Evolutionary conservation across 1,140 invertebrate genomes (phyloP), one percentile per base, ranked within the genome.

Genomic region (Pseudachorutes palmiensis): DNA sequence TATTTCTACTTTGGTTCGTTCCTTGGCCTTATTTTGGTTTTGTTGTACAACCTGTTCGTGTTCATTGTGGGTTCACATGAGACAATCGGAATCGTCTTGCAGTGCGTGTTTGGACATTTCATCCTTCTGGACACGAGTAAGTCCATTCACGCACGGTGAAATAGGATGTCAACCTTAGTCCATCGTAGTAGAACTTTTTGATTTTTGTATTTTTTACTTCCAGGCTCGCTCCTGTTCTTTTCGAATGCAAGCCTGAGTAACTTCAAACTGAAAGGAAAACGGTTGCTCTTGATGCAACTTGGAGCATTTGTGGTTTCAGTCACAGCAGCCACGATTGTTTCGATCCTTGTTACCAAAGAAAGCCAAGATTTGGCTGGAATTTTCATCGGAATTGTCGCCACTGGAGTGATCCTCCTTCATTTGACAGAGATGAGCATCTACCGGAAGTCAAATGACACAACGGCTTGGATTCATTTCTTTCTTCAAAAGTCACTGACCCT

Each of bases 61-160:
- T 70, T 67, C 33, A 55, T 72, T 24, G 29, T 64, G 2, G 67
- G 61, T 32, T 22, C 48, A 51, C 26, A 70, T 24, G 31, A 66
- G 28, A 63, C 60, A 24, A 9, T 64, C 12, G 45, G 45, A 1
- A 29, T 69, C 3, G 22, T 65, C 9, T 48, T 68, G 2, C 55
- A 72, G 58, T 67, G 67, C 30, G n/a, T 69, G 1, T 72, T 66
- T 61, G 68, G 61, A n/a, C 70, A 72, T 59, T 22, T 69, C 59
- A 72, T 72, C n/a, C 45, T 59, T 51, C 63, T 26, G 45, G 70
- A 72, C 41, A 69, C 62, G 2, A 67, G 70, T 72, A 69, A 66
- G 22, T 68, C 5, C 12, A 5, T 58, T 12, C n/a, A 24, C n/a
- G 24, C 5, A 24, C 22, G 24, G 5, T 9, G 5, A 12, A 24